Evolutionary conservation across 1,140 invertebrate genomes (phyloP).

Genomic region (Drosophila murphyi): DNA sequence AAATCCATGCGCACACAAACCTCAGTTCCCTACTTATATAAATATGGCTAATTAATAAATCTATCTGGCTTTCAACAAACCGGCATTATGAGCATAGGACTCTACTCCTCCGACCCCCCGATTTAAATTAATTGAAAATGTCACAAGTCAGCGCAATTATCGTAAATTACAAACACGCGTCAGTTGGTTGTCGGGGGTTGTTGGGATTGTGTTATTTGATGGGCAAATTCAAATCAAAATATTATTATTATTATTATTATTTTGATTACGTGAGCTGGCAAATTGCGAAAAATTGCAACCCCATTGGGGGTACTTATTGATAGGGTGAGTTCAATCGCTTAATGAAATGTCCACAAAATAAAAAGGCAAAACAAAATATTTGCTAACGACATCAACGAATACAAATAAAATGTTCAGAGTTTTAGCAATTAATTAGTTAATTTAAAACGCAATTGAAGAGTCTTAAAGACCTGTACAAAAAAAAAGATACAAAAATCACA

Average conservation of each 20-base stretch:
- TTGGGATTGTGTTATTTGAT: slow-evolving; percentile 4
- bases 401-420: not conserved
- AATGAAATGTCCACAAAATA: slow-evolving; percentile 73
- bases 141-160: slow-evolving; percentile 71
- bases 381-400: not conserved
- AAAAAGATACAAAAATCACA: slow-evolving; percentile 9
- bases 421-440: not conserved
- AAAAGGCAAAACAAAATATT: slow-evolving; percentile 42
- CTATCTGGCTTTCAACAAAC: not conserved
- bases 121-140: slow-evolving; percentile 73
- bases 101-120: not conserved
- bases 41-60: slow-evolving; percentile 55
- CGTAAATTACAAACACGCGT: slow-evolving; percentile 74
- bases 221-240: slow-evolving; percentile 53
- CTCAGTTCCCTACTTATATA: slow-evolving; percentile 16
- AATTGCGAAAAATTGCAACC: slow-evolving; percentile 58
- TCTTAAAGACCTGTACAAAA: slow-evolving; percentile 11
- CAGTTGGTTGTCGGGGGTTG: slow-evolving; percentile 4
- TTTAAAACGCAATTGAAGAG: not conserved
- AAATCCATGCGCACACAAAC: slow-evolving; percentile 2
- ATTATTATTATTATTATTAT: slow-evolving; percentile 69
- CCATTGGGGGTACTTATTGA: slow-evolving; percentile 7
- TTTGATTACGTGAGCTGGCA: slow-evolving; percentile 68
- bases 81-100: not conserved
- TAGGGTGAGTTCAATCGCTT: slow-evolving; percentile 34